Base-by-base conservation (phyloP, 2,888 invertebrate genomes). In the Aplocera efformata region DNA sequence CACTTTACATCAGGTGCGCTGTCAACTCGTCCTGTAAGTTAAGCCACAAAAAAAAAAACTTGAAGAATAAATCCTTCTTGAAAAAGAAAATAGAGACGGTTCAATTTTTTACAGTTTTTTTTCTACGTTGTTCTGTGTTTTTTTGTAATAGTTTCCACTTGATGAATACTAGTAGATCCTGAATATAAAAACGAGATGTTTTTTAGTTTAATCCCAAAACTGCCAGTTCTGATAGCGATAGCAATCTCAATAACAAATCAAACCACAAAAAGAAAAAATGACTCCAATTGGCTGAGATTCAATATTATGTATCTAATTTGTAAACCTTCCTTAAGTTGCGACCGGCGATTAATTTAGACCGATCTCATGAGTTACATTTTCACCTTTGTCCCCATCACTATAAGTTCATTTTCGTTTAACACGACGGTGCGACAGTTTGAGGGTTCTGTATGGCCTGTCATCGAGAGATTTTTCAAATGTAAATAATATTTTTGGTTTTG, bases 221-320 rank as follows among this genome's bases (percentile, higher is more conserved):
- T 20, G 10, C 10, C 31, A 32, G 24, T 32, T 8, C 24, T 6
- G 29, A 31, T 37, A 40, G 26, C 25, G 13, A 31, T 52, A 57
- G 26, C 25, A 10, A 31, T 52, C 57, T 54, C 58, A 61, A 63
- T 53, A 56, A 44, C 50, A 60, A 56, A 60, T 53, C 45, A 56
- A 63, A 62, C 62, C 59, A 55, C 58, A 63, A 63, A 60, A 63
- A 17, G n/a, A 50, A 58, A 63, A 60, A 58, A 66, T 28, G 50
- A 43, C 60, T 61, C 61, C 42, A 48, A 50, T 50, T 45, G 72
- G 72, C 73, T 76, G 61, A 55, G 70, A 78, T 76, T 67, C 73
- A 69, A 76, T 71, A 66, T 64, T 72, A 63, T 84, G 85, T 84
- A 79, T 70, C 70, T 74, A 82, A 86, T 86, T 85, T 84, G 84